Conservation (phyloP, 2,888 invertebrate genomes). For the Nezara viridula region DNA sequence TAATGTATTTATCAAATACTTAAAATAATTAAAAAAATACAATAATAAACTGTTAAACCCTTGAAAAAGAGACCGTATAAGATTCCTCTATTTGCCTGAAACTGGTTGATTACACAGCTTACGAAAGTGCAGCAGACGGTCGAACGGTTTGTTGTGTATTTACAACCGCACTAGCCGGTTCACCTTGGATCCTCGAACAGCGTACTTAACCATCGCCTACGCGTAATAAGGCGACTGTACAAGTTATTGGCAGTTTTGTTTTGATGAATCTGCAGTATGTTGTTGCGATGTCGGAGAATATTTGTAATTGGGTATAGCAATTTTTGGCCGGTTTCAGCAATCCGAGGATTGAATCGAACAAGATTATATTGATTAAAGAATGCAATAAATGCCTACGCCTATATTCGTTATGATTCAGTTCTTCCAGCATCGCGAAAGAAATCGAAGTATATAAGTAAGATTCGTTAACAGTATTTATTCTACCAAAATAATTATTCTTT, state of each 20-base stretch:
- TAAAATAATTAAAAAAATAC: no score
- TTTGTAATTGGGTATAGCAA: background rate
- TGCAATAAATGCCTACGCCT: no score
- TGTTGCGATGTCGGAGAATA: background rate
- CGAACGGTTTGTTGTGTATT: conserved; percentile 47
- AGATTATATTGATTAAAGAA: no score
- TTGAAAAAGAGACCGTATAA: background rate
- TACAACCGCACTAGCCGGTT: conserved; percentile 14
- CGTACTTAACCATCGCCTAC: conserved; percentile 17
- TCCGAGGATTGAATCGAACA: no score
- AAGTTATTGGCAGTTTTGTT: background rate
- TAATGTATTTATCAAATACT: no score
- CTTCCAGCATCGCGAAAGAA: no score
- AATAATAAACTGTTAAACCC: no score
- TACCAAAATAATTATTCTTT: no score
- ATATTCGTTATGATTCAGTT: no score
- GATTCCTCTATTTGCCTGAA: background rate
- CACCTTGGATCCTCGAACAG: background rate
- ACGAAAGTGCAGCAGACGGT: conserved; percentile 14
- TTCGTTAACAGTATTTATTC: no score
- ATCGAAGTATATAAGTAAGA: no score
- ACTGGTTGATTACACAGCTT: conserved; percentile 15
- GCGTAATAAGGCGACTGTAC: conserved; percentile 6
- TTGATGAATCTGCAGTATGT: background rate
- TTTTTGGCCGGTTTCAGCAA: no score